phyloP scores from a whole-genome alignment of 2,113 vertebrate species.

The Stegostoma tigrinum region DNA sequence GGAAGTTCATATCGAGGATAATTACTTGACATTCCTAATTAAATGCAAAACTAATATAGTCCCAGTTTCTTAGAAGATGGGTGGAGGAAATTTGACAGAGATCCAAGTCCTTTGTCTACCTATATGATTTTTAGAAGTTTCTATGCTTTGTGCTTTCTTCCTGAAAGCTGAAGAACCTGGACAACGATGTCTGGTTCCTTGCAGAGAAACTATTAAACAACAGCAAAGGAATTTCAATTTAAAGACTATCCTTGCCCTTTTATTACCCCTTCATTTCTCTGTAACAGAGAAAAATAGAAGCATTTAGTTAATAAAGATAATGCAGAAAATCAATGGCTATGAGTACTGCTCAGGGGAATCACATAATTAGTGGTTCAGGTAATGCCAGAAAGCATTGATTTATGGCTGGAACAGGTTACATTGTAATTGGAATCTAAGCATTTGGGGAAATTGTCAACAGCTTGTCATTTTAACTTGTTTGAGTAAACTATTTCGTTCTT shows the following conservation, averaged over 20 bases:
- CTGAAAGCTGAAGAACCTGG: neutral
- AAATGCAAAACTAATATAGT: no score
- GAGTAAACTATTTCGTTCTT: neutral
- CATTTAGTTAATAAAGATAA: neutral
- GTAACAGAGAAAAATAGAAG: neutral
- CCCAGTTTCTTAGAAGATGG: no score
- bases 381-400: neutral
- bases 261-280: neutral
- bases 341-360: neutral
- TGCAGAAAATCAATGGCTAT: neutral
- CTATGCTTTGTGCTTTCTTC: neutral
- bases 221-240: neutral
- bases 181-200: neutral
- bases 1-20: no score
- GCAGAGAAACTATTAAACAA: neutral
- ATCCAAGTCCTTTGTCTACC: neutral
- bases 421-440: neutral
- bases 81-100: no score
- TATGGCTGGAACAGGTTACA: neutral
- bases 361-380: neutral
- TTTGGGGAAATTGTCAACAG: neutral
- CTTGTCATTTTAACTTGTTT: neutral
- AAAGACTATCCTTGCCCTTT: neutral
- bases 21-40: no score
- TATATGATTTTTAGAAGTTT: neutral